phyloP scores from a whole-genome alignment of 2,888 invertebrate genomes.

The Abscondita cerata region DNA sequence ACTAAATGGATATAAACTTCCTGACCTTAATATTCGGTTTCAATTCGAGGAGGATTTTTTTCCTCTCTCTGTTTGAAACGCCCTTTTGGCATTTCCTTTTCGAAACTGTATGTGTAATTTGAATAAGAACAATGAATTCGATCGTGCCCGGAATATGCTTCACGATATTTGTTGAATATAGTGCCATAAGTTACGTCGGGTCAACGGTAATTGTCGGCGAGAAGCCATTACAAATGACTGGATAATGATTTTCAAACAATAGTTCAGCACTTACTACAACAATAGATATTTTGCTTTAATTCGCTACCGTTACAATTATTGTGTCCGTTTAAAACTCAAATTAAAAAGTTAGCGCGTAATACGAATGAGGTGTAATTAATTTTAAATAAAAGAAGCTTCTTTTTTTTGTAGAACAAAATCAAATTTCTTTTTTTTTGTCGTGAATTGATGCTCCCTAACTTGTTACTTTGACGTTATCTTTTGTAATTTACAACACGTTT shows the following conservation, averaged over 20 bases:
- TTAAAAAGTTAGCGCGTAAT: too few species aligned
- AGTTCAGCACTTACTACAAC: not conserved
- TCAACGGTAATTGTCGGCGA: conserved; percentile 8
- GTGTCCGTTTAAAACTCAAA: too few species aligned
- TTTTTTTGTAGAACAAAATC: not conserved
- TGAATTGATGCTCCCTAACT: conserved; percentile 1
- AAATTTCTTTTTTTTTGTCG: not conserved
- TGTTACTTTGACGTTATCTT: conserved; percentile 1
- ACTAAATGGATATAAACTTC: not conserved
- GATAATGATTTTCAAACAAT: conserved; percentile 3
- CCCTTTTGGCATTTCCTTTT: conserved; percentile 40
- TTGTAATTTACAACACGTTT: conserved; percentile 5
- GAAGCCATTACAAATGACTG: conserved; percentile 2
- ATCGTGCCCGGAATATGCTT: conserved; percentile 46
- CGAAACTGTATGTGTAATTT: conserved; percentile 47
- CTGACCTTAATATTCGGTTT: not conserved
- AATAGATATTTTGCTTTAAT: not conserved
- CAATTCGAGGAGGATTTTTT: not conserved
- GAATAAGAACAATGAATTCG: conserved; percentile 50
- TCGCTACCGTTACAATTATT: not conserved
- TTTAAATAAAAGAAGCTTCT: not conserved
- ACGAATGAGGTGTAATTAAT: not conserved
- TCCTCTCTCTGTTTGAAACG: not conserved
- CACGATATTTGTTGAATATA: conserved; percentile 29
- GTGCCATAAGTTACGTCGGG: conserved; percentile 16